Evolutionary conservation across 2,113 vertebrate species (phyloP).

Genomic region (Tychaedon coryphoeus): DNA sequence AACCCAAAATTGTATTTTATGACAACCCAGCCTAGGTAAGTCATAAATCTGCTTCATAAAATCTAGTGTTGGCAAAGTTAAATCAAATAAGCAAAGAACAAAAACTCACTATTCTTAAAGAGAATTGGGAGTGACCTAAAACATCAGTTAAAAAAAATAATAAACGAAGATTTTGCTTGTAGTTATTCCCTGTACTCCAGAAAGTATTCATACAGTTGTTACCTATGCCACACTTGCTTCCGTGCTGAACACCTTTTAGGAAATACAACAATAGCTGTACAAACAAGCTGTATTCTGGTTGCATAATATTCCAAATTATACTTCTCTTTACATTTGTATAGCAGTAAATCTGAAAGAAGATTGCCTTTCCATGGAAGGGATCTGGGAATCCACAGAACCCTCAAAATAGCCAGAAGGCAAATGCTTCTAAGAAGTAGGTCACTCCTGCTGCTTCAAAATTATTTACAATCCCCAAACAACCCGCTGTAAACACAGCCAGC

Average conservation of each 20-base stretch:
- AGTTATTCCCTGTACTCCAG: background rate
- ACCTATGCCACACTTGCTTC: background rate
- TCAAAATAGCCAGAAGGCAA: conserved; percentile 54
- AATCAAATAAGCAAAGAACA: background rate
- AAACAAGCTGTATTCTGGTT: background rate
- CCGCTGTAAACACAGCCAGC: background rate
- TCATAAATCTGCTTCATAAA: background rate
- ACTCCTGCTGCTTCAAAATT: conserved; percentile 56
- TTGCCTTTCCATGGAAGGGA: background rate
- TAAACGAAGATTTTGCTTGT: background rate
- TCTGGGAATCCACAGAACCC: conserved; percentile 5
- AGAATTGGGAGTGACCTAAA: background rate
- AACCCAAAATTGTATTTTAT: background rate
- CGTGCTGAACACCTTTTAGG: background rate
- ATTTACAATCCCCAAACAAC: conserved; percentile 3
- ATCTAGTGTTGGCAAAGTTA: background rate
- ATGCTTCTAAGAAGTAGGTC: conserved; percentile 67
- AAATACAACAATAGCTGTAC: background rate
- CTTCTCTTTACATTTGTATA: background rate
- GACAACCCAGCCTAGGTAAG: fast-evolving
- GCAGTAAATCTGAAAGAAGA: background rate
- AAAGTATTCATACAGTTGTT: background rate
- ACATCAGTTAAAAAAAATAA: background rate
- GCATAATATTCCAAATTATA: background rate
- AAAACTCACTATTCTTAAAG: background rate